Evolutionary conservation across 1,140 invertebrate species (phyloP).

Genomic region (Aporrectodea caliginosa): DNA sequence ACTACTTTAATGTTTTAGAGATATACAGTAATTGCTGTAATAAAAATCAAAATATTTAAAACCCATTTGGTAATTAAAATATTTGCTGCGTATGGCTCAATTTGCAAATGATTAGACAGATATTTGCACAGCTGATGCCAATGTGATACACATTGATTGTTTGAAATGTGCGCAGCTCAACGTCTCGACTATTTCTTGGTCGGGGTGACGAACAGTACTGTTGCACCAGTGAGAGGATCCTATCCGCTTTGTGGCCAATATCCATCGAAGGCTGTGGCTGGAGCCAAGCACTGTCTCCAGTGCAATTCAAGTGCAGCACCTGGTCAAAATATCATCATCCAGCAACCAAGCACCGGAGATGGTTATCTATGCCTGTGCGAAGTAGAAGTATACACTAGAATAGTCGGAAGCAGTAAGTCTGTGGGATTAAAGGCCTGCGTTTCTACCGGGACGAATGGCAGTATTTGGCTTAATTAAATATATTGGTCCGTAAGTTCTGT

Average conservation of each 20-base stretch:
- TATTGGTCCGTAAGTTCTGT: too few species aligned
- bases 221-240: neutral
- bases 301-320: neutral
- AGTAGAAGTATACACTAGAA: neutral
- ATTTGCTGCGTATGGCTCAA: too few species aligned
- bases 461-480: too few species aligned
- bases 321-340: neutral
- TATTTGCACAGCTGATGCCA: too few species aligned
- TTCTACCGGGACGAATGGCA: too few species aligned
- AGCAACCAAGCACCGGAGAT: neutral
- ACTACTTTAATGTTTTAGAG: too few species aligned
- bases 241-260: neutral
- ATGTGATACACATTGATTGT: too few species aligned
- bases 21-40: too few species aligned
- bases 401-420: neutral
- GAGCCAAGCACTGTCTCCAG: neutral
- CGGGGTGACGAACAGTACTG: neutral
- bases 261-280: neutral
- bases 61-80: too few species aligned
- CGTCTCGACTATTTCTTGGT: constrained; percentile 5
- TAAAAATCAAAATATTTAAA: too few species aligned
- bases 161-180: neutral
- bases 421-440: too few species aligned
- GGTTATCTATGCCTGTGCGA: neutral
- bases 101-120: too few species aligned